Evolutionary conservation across 2,888 invertebrate species (phyloP).

Genomic region (Julus scandinavius): DNA sequence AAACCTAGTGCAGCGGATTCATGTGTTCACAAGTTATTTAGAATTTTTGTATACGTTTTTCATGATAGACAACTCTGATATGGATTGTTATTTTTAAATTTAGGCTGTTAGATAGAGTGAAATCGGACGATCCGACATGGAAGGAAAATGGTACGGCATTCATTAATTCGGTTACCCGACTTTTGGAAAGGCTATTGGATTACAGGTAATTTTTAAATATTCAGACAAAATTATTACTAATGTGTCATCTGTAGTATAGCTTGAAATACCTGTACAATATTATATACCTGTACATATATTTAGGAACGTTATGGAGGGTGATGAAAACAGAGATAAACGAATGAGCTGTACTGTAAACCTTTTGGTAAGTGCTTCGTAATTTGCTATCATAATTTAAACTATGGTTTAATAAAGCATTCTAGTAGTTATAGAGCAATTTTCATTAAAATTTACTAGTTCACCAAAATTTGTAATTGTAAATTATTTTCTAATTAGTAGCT

Average conservation of each 20-base stretch:
- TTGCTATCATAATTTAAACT: background rate
- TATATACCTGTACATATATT: background rate
- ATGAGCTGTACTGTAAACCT: slow-evolving; percentile 97
- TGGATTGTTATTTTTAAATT: background rate
- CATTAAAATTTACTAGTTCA: too few species aligned
- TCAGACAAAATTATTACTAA: slow-evolving; percentile 58
- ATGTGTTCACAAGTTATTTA: too few species aligned
- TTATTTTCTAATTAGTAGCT: too few species aligned
- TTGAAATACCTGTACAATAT: background rate
- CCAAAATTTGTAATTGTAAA: too few species aligned
- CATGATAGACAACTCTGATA: slow-evolving; percentile 8
- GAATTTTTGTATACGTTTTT: too few species aligned
- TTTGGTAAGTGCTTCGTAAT: slow-evolving; percentile 72
- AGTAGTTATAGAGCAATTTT: too few species aligned
- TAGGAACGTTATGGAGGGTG: slow-evolving; percentile 86
- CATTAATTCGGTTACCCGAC: slow-evolving; percentile 88
- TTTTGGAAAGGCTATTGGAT: slow-evolving; percentile 88
- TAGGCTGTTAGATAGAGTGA: slow-evolving; percentile 86
- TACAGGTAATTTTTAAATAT: slow-evolving; percentile 72
- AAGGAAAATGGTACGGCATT: slow-evolving; percentile 92
- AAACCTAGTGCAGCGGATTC: too few species aligned
- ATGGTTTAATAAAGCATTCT: background rate
- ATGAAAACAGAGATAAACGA: slow-evolving; percentile 92
- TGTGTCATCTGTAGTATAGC: slow-evolving; percentile 30
- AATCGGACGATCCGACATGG: slow-evolving; percentile 86